Evolutionary conservation across 1,140 invertebrate species (phyloP).

Genomic region (Bombus ignitus): DNA sequence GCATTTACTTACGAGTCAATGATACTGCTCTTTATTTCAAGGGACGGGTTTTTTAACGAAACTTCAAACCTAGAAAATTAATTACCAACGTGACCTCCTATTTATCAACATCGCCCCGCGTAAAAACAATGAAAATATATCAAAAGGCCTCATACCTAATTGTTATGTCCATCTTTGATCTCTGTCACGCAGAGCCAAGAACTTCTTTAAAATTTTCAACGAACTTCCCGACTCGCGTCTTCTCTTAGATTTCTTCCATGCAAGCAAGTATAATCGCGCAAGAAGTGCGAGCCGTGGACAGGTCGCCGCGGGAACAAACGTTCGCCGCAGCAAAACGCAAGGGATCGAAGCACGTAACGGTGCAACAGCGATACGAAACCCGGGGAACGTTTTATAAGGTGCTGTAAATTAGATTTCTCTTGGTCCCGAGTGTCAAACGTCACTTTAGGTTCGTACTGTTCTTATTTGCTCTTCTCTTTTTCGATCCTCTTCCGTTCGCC

Average conservation of each 20-base stretch:
- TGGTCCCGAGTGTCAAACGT: conserved; percentile 28
- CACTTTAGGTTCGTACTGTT: conserved; percentile 38
- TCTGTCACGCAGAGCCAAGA: background rate
- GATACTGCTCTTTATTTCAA: too few relatives aligned
- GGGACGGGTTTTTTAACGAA: too few relatives aligned
- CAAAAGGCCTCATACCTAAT: background rate
- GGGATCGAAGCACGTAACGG: conserved; percentile 61
- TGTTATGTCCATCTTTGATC: background rate
- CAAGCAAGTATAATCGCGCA: conserved; percentile 8
- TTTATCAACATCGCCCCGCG: too few relatives aligned
- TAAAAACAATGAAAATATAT: background rate
- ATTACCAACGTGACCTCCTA: too few relatives aligned
- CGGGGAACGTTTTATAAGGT: conserved; percentile 18
- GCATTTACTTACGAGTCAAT: too few relatives aligned
- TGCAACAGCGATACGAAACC: conserved; percentile 30
- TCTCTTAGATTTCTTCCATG: background rate
- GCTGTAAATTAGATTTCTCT: conserved; percentile 60
- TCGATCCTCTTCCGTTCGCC: conserved; percentile 3
- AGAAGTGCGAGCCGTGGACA: background rate
- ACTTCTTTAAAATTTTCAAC: background rate
- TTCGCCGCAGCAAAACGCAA: conserved; percentile 47
- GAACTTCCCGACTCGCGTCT: background rate
- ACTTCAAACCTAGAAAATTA: too few relatives aligned
- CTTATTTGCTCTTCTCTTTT: background rate
- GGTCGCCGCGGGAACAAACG: conserved; percentile 52